phyloP scores from a whole-genome alignment of 2,113 vertebrate species.

The Harpagus bidentatus region DNA sequence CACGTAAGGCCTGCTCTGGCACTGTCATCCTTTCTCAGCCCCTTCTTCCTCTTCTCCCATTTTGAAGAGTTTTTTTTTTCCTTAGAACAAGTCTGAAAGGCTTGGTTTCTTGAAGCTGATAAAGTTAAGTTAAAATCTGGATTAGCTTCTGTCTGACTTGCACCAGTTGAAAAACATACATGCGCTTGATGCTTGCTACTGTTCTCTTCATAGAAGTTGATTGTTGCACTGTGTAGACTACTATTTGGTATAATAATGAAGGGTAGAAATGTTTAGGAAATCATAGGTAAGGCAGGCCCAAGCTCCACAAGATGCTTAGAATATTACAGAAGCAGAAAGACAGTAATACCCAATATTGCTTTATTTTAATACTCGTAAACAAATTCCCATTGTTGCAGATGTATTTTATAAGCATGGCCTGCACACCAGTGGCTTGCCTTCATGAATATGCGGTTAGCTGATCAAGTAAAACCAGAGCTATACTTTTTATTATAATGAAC shows the following conservation, averaged over 20 bases:
- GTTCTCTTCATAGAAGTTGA: not conserved
- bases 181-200: not conserved
- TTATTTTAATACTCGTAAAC: not conserved
- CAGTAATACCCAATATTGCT: not conserved
- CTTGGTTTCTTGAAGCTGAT: not conserved
- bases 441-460: slow-evolving; percentile 9
- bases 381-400: not conserved
- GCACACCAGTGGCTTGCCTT: not conserved
- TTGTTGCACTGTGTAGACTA: not conserved
- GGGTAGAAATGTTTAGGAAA: not conserved
- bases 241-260: not conserved
- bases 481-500: not conserved
- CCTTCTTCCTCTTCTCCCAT: not conserved
- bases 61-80: not conserved
- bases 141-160: not conserved
- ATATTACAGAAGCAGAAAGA: not conserved
- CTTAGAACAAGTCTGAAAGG: not conserved
- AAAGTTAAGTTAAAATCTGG: not conserved
- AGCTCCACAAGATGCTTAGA: not conserved
- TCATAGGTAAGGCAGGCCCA: not conserved
- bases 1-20: not conserved
- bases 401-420: not conserved
- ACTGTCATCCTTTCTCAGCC: not conserved
- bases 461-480: slow-evolving; percentile 10
- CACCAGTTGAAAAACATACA: not conserved